Base-by-base conservation (phyloP, 2,113 vertebrate genomes). In the Protomyctophum bolini region DNA sequence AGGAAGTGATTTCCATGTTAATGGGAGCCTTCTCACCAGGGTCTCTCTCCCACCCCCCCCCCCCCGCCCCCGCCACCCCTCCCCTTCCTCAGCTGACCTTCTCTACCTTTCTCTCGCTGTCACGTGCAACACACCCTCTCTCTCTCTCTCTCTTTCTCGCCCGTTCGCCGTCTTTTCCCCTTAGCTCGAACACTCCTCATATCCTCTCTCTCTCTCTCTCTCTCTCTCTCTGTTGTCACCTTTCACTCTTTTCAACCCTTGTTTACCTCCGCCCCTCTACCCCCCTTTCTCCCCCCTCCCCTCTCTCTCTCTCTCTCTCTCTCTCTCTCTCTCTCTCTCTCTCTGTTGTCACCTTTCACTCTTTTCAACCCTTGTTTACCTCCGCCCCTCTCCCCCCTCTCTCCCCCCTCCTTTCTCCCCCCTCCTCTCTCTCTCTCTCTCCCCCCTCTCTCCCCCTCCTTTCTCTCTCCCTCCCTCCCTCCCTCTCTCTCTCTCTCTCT, bases 1-100 rank as follows among this genome's bases (percentile, higher is more conserved):
- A 85, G 80, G 83, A 89, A 90, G 84, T 85, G 83, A 93, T 92
- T 93, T 93, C 89, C 90, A 93, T 91, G 90, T 88, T 92, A 93
- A 92, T 93, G 82, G 87, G 86, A 90, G 81, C 71, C 78, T 84
- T 87, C 83, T 77, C 78, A 58, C 80, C 81, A 84, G 82, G 78
- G 70, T 29, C 64, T 69, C 58, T 66, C 68, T 68, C 80, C 78
- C 71, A 69, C 75, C 64, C 54, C 68, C 72, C 54, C 65, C 62
- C 50, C 64, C 71, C 47, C 48, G 46, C 58, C 46, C 64, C 63
- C 50, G 10, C 46, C 70, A 29, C 77, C 56, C 50, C 46, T 73
- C 64, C 28, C 15, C 7, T 21, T 41, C 33, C 33, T 41, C 33
- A 3, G 33, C 33, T 41, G 33, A 6, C 33, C 33, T 41, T 41